Conservation (phyloP, 2,113 vertebrate genomes). For the Lepus americanus region DNA sequence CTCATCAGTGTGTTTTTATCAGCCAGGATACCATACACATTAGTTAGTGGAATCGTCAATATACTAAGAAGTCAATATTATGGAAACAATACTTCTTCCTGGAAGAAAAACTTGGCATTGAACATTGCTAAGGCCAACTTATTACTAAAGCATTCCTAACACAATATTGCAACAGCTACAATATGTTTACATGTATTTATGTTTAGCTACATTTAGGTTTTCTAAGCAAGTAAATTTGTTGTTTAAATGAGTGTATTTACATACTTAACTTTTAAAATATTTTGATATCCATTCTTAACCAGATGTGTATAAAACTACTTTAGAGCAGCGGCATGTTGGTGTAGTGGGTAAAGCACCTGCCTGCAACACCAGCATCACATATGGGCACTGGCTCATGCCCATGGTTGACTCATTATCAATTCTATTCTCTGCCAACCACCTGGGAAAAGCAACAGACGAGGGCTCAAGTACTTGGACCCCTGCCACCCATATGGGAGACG, state of each 20-base stretch:
- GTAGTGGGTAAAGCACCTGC: neutral
- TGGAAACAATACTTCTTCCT: neutral
- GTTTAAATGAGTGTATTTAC: neutral
- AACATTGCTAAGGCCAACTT: neutral
- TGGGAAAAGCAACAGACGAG: no score
- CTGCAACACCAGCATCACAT: no score
- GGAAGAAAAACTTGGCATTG: neutral
- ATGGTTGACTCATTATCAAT: no score
- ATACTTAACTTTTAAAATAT: constrained; percentile 33
- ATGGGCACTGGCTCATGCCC: no score
- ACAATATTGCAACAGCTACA: neutral
- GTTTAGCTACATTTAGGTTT: neutral
- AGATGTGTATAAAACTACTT: neutral
- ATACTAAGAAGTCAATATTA: neutral
- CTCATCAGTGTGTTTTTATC: neutral
- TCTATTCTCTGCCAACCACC: no score
- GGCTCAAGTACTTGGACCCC: no score
- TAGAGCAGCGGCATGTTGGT: neutral
- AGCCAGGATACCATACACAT: neutral
- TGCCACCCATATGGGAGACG: no score
- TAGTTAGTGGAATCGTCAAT: neutral
- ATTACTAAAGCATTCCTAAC: neutral
- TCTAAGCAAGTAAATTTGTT: neutral
- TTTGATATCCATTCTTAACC: neutral
- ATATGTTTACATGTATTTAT: no score